Conservation (phyloP, 2,888 invertebrate species). For the Linyphia triangularis region DNA sequence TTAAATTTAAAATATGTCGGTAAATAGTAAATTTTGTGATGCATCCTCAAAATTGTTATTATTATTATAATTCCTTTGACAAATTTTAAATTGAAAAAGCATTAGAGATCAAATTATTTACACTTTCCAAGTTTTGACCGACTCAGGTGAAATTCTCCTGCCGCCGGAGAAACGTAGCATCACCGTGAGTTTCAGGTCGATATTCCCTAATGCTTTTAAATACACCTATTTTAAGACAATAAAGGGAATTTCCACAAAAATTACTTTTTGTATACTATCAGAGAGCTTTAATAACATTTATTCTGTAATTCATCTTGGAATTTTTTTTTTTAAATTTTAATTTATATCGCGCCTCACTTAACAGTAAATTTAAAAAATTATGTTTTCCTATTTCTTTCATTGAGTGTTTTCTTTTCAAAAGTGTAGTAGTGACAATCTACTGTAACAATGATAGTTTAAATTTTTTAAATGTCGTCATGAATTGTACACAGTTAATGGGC, state of each 20-base stretch:
- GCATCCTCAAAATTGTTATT: no score
- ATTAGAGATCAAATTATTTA: no score
- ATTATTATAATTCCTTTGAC: no score
- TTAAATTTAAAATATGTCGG: no score
- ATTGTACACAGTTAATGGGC: no score
- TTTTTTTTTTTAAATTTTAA: background rate
- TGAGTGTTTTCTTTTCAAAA: no score
- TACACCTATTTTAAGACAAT: background rate
- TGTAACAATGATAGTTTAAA: no score
- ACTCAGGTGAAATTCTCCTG: background rate
- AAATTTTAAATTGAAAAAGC: no score
- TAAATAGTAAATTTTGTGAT: no score
- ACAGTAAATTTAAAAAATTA: background rate
- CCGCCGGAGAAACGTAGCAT: background rate
- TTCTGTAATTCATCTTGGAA: background rate
- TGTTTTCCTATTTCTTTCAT: background rate
- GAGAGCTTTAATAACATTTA: background rate
- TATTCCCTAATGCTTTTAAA: background rate
- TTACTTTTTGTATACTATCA: background rate
- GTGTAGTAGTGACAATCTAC: no score
- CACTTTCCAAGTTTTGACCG: slow-evolving; percentile 2
- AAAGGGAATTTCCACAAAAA: background rate
- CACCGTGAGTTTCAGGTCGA: slow-evolving; percentile 13
- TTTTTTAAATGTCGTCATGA: no score
- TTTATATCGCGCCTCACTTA: background rate